Base-by-base conservation (phyloP, 2,797 vertebrate species). In the Gymnoscopelus braueri region DNA sequence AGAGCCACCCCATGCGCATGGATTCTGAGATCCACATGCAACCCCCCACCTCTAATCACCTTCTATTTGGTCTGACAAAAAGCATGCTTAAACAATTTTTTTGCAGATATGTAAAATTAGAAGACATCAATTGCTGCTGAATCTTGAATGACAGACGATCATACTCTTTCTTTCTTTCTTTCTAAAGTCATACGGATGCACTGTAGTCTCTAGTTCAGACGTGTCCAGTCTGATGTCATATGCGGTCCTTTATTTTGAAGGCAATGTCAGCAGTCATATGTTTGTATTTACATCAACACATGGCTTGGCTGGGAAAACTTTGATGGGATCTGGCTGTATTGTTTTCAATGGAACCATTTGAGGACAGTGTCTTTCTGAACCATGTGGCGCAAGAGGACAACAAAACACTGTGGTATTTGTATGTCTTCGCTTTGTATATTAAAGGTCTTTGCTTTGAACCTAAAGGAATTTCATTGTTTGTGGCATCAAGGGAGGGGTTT, bases 241-340 rank as follows among this genome's bases (percentile, higher is more conserved):
- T 51, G 55, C 61, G 65, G 19, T 39, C 69, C 61, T 86, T 81
- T 75, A 81, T 64, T 68, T 65, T 63, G 70, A 68, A 81, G 76
- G 48, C 29, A 48, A 47, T 67, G 69, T 19, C 60, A 75, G 62
- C 63, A 74, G 65, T 74, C 87, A 87, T 87, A 72, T 89, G 86
- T 82, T 87, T 72, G 83, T 84, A 78, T 86, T 88, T 84, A 75
- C 71, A 73, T 72, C 61, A 77, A 74, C 6, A 10, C 15, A 55
- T 80, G 53, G 49, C 66, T 63, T 71, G 29, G 75, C 77, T 67
- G 58, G 67, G 66, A 75, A 85, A 83, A 68, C 35, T 57, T 60
- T 59, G 44, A 67, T 75, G 56, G 71, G 85, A 79, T 86, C 71
- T 51, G 66, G 48, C 68, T 66, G 32, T 8, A 78, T 73, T 60